Percentiles rank a stretch among this genome's conserved stretches.
Conservation (phyloP, 2,797 vertebrate species). For the Hydrophis major region DNA sequence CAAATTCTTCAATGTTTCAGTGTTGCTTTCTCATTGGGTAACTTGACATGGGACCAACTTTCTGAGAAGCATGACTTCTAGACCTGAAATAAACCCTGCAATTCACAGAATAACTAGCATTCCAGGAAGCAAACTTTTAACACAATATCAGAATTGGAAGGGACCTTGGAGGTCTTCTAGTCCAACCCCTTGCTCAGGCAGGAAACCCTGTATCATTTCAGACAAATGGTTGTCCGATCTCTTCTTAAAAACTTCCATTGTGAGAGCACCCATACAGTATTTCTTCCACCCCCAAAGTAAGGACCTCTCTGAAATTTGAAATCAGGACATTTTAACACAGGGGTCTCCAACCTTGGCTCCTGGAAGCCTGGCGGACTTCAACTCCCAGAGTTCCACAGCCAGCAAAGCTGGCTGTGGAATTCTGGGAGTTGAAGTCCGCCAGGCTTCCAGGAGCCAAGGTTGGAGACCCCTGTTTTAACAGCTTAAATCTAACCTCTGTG, state of each 20-base stretch:
- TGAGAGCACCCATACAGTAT: background rate
- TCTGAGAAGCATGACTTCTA: background rate
- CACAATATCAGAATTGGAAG: background rate
- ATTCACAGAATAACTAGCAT: background rate
- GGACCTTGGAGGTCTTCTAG: background rate
- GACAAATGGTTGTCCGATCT: background rate
- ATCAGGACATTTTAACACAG: background rate
- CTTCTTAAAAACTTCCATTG: background rate
- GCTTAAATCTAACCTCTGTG: conserved; percentile 1
- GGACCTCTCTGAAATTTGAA: background rate
- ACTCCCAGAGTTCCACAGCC: too few species aligned
- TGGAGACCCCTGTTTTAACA: too few species aligned
- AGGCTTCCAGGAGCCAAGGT: too few species aligned
- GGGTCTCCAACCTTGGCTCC: too few species aligned
- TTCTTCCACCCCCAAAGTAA: background rate
- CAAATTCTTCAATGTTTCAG: background rate
- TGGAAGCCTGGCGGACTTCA: too few species aligned
- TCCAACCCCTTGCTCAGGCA: background rate
- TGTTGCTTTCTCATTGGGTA: background rate
- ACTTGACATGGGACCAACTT: background rate
- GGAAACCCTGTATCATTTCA: background rate
- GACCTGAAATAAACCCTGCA: background rate
- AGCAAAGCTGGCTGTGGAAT: too few species aligned
- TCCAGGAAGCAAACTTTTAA: background rate
- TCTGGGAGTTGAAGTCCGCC: too few species aligned